Evolutionary conservation across 2,113 vertebrate species (phyloP).

Genomic region (Xenotilapia flavipinnis): DNA sequence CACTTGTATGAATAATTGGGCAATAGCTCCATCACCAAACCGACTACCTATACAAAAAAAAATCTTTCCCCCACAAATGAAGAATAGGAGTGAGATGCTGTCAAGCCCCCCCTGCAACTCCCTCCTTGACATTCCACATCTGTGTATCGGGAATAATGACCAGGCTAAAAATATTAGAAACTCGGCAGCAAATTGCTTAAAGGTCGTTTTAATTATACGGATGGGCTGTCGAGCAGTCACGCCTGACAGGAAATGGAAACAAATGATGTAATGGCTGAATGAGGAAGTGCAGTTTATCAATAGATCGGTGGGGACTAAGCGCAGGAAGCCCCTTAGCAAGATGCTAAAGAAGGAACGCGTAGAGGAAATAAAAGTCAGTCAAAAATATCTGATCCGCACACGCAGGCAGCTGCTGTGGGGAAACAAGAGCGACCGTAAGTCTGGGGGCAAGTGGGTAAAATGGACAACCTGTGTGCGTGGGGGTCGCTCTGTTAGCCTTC

Average conservation of each 20-base stretch:
- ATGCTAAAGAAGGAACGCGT: background rate
- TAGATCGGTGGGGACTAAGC: background rate
- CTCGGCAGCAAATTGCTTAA: conserved; percentile 59
- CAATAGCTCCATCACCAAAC: conserved; percentile 59
- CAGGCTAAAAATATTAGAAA: conserved; percentile 69
- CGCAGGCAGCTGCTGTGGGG: background rate
- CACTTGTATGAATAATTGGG: conserved; percentile 64
- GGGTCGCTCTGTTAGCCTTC: background rate
- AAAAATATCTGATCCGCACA: background rate
- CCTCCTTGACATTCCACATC: conserved; percentile 58
- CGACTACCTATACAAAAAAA: conserved; percentile 43
- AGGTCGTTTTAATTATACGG: conserved; percentile 72
- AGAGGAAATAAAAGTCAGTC: conserved; percentile 6
- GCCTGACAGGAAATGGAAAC: conserved; percentile 55
- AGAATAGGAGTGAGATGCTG: conserved; percentile 51
- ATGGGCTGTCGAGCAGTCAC: conserved; percentile 65
- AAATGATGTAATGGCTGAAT: conserved; percentile 61
- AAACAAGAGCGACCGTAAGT: background rate
- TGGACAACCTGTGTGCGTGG: background rate
- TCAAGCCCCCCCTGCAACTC: conserved; percentile 16
- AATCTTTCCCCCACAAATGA: conserved; percentile 41
- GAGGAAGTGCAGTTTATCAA: conserved; percentile 4
- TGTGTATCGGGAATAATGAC: conserved; percentile 63
- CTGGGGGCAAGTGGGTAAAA: conserved; percentile 24
- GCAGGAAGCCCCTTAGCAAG: background rate